Base-by-base conservation (phyloP, 2,888 invertebrate genomes). In the Catocala sponsa region DNA sequence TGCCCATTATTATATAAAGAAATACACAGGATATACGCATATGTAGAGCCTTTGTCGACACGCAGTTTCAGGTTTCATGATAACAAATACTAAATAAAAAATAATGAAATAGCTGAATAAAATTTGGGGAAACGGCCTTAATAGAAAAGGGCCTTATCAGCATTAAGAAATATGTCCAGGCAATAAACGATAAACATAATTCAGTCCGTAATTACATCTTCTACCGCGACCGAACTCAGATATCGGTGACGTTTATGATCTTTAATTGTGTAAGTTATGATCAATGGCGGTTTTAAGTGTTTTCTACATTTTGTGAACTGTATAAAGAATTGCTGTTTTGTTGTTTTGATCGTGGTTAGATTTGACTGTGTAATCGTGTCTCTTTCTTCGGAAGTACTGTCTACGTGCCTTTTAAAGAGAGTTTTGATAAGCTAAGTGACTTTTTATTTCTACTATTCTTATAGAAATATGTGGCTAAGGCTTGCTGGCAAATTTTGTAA, bases 191-290 rank as follows among this genome's bases (percentile, higher is more conserved):
- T 53, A 55, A 63, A 64, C 67, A 65, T 68, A 66, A 60, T 63
- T 76, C 53, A 56, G 51, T 72, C 65, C 70, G 62, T 74, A 81
- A 80, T 80, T 79, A 78, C 72, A 68, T 72, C 73, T 78, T 61
- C 56, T 11, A 70, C 56, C 71, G 71, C 73, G 51, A 78, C 68
- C 63, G 62, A 54, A 57, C 33, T 48, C 59, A 63, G 67, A 75
- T 75, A 77, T 58, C 56, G 47, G 52, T 62, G 48, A 44, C 11
- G 9, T 62, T 57, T 38, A 62, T 52, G 42, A 38, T 13, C 47
- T 43, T 63, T 63, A 64, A 63, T 63, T 60, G 46, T 66, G 60
- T 63, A 58, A 66, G 47, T 65, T 12, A n/a, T 15, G 15, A 46
- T 15, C 15, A 15, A 46, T 15, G 46, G 15, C 9, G 6, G 4